Percentiles rank a stretch among this genome's conserved stretches.
Evolutionary conservation across 1,140 invertebrate species (phyloP).

Genomic region (Neodiprion pinetum): DNA sequence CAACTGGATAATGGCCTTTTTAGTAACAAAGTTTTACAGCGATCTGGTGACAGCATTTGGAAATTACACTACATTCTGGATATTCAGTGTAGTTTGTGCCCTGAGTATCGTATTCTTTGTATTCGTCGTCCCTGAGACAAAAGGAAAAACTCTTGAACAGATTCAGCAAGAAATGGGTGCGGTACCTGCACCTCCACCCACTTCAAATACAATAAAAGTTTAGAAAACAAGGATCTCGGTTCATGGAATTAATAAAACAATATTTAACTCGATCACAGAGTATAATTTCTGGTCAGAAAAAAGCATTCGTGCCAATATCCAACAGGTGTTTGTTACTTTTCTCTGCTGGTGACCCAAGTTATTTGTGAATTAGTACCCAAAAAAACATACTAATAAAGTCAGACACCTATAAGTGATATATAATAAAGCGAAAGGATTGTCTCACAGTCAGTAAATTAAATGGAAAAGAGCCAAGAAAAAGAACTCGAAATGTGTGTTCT

Average conservation of each 20-base stretch:
- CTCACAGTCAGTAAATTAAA: too few species aligned
- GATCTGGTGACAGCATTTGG: constrained; percentile 67
- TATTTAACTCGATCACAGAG: background rate
- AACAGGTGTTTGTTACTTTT: too few species aligned
- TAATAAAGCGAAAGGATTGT: too few species aligned
- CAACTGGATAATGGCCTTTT: constrained; percentile 82
- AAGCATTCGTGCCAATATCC: too few species aligned
- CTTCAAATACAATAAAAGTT: background rate
- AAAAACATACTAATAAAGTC: too few species aligned
- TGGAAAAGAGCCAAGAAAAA: too few species aligned
- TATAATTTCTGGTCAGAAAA: too few species aligned
- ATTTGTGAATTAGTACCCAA: too few species aligned
- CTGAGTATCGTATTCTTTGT: constrained; percentile 78
- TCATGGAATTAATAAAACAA: background rate
- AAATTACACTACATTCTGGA: constrained; percentile 75
- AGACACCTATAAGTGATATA: too few species aligned
- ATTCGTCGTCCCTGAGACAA: constrained; percentile 86
- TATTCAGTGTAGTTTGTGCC: constrained; percentile 77
- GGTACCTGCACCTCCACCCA: constrained; percentile 27
- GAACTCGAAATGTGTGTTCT: too few species aligned
- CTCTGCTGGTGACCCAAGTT: too few species aligned
- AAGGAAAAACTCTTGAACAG: constrained; percentile 86
- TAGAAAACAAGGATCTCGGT: background rate
- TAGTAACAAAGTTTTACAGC: constrained; percentile 81
- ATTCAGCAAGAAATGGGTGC: constrained; percentile 71